A percentile compares a stretch with the other conserved stretches of the same genome.
Evolutionary conservation across 2,888 invertebrate genomes (phyloP).

Genomic region (Hoplodrina blanda): DNA sequence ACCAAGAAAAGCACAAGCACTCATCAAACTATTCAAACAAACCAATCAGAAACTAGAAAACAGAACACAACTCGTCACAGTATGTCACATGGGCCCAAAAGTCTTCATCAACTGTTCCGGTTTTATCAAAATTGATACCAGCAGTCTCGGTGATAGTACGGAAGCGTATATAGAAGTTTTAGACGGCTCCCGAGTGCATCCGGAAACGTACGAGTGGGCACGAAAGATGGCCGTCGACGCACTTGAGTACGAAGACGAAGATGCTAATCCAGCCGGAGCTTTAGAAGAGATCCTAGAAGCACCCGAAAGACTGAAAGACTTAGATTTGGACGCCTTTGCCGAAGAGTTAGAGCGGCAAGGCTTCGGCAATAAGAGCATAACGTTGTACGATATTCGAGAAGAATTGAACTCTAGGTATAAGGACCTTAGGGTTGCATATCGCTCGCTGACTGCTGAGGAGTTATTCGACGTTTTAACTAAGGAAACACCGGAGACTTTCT

Average conservation of each 20-base stretch:
- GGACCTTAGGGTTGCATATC: conserved; percentile 95
- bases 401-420: conserved; percentile 98
- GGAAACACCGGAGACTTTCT: conserved; percentile 98
- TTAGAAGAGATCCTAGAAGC: conserved; percentile 99
- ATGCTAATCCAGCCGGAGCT: conserved; percentile 98
- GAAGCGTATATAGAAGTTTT: conserved; percentile 98
- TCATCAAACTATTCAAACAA: conserved; percentile 96
- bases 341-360: conserved; percentile 98
- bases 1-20: conserved; percentile 97
- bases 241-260: conserved; percentile 99
- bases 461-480: conserved; percentile 98
- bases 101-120: conserved; percentile 99
- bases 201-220: conserved; percentile 99
- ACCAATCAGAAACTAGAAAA: conserved; percentile 98
- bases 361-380: conserved; percentile 97
- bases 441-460: conserved; percentile 95
- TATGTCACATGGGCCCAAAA: conserved; percentile 99
- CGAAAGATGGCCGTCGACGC: conserved; percentile 99
- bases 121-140: conserved; percentile 99
- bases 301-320: conserved; percentile 97
- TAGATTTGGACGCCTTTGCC: conserved; percentile 99
- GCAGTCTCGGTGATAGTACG: conserved; percentile 97
- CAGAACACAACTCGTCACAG: conserved; percentile 98
- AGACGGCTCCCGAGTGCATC: conserved; percentile 99
- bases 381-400: conserved; percentile 98